phyloP scores from a whole-genome alignment of 2,888 invertebrate species.

The Ectropis crepuscularia region DNA sequence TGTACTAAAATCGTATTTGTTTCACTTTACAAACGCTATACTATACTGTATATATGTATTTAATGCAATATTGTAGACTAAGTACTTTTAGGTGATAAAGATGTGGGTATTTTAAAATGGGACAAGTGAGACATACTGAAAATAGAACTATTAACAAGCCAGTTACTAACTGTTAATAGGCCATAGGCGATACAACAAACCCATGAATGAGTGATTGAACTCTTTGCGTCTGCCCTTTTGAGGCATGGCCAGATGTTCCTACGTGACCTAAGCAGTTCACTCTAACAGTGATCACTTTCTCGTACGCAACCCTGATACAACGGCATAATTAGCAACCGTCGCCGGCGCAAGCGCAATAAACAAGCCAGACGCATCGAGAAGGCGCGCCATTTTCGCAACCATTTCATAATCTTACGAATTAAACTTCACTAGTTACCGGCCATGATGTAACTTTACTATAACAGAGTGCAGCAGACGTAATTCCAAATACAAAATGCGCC shows the following conservation, averaged over 20 bases:
- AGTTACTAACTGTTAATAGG: too few species aligned
- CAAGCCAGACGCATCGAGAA: conserved; percentile 49
- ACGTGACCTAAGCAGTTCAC: conserved; percentile 10
- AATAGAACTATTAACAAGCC: too few species aligned
- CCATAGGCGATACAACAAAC: too few species aligned
- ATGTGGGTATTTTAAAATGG: too few species aligned
- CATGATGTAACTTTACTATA: conserved; percentile 50
- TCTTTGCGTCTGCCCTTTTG: neutral
- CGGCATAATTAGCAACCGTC: conserved; percentile 26
- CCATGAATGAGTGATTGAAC: too few species aligned
- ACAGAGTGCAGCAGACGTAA: conserved; percentile 52
- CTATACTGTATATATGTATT: too few species aligned
- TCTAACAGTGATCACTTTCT: conserved; percentile 24
- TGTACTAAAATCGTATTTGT: too few species aligned
- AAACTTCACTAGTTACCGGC: conserved; percentile 40
- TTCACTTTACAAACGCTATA: too few species aligned
- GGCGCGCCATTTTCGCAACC: conserved; percentile 59
- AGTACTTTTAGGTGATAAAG: too few species aligned
- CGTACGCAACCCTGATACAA: conserved; percentile 22
- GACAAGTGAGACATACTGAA: too few species aligned
- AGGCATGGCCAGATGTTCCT: conserved; percentile 2
- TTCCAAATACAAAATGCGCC: conserved; percentile 56
- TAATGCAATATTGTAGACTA: too few species aligned
- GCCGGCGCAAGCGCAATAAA: conserved; percentile 36
- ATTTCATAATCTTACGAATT: conserved; percentile 57